Base-by-base conservation (phyloP, 2,888 invertebrate species). In the Catocala nupta region DNA sequence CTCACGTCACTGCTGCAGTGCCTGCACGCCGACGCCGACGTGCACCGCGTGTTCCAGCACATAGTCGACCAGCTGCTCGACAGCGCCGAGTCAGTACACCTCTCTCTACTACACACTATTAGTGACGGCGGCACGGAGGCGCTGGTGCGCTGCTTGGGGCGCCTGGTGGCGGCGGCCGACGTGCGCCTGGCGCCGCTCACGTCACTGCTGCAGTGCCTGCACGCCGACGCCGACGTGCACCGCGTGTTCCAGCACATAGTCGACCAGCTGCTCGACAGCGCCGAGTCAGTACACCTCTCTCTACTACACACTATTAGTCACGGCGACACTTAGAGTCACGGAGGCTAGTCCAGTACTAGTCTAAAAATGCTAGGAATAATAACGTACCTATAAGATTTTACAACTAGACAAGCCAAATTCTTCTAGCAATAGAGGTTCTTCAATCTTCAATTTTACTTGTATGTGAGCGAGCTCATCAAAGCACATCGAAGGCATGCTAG, bases 191-290 rank as follows among this genome's bases (percentile, higher is more conserved):
- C 51, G 0, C 12, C 65, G 0, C 71, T 77, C n/a, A 8, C 16
- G 12, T 50, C 71, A 9, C 59, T 77, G 60, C 68, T 79, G 68
- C 80, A 71, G 66, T 71, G 74, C 3, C 77, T 77, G 69, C 77
- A 67, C 69, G 69, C 58, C n/a, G 48, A 25, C 43, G 61, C 64
- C 0, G 63, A 60, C 6, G 34, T 63, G 47, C 55, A 50, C 3
- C 16, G 1, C 0, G 58, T 76, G 47, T 4, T 77, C 59, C 54
- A 44, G 7, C 53, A 71, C 25, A 51, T 63, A 11, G 8, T 71
- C n/a, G 42, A 55, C 4, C 50, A 70, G 10, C 16, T 54, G 13
- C 50, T 75, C 10, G 42, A 55, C 2, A 55, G 50, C 12, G 39
- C 65, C 3, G 47, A 50, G 75, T 78, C 1, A 57, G 57, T 44